These are phyloP conservation scores for Dione vanillae DNA, from an alignment of 2,888 invertebrate genomes.

Conservation along the genomic window DNA sequence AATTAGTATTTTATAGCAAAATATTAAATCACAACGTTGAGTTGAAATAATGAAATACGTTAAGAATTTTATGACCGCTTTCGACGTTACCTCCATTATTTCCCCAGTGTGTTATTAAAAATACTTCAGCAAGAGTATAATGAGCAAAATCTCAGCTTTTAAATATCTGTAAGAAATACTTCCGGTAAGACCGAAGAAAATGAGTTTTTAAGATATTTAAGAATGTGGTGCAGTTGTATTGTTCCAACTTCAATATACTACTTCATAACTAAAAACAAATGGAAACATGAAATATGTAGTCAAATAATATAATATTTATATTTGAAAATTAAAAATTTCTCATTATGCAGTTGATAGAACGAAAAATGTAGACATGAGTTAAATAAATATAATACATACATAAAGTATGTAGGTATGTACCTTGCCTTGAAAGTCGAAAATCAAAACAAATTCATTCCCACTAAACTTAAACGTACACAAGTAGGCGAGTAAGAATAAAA, in stretches of 20 bases:
- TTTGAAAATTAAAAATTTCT: too few relatives aligned
- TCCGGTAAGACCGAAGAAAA: slow-evolving; percentile 24
- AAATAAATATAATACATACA: too few relatives aligned
- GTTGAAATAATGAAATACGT: slow-evolving; percentile 30
- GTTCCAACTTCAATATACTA: background rate
- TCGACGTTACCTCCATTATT: slow-evolving; percentile 50
- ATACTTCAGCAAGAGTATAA: slow-evolving; percentile 35
- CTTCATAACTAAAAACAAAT: background rate
- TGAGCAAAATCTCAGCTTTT: slow-evolving; percentile 30
- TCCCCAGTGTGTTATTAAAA: slow-evolving; percentile 52
- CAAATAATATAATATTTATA: too few relatives aligned
- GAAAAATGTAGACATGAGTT: too few relatives aligned
- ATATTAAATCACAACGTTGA: slow-evolving; percentile 4
- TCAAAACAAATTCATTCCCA: background rate
- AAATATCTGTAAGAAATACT: slow-evolving; percentile 31
- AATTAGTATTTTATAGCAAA: slow-evolving; percentile 13
- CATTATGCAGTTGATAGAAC: too few relatives aligned
- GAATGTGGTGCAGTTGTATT: background rate
- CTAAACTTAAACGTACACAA: background rate
- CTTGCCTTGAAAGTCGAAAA: background rate
- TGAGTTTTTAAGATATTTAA: slow-evolving; percentile 24
- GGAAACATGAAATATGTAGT: background rate
- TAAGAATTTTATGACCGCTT: slow-evolving; percentile 45
- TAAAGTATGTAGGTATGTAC: too few relatives aligned
- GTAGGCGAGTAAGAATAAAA: too few relatives aligned